Conservation (phyloP, 1,140 invertebrate genomes). For the Drosophila tropicalis region DNA sequence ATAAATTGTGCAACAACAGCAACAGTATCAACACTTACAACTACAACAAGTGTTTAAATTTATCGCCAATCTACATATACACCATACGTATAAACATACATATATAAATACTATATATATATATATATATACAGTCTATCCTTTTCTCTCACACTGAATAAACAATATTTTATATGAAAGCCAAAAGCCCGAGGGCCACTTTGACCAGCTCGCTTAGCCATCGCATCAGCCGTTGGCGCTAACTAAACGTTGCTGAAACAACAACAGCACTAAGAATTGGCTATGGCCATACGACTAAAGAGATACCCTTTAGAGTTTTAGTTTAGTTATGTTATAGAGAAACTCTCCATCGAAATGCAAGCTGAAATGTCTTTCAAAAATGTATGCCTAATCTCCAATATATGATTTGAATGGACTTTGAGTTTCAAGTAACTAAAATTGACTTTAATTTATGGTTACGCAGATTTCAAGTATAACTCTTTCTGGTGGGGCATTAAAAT, state of each 20-base stretch:
- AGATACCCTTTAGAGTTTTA: no score
- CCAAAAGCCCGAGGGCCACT: slow-evolving; percentile 48
- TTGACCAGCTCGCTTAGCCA: slow-evolving; percentile 49
- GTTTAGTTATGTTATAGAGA: no score
- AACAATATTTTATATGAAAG: slow-evolving; percentile 72
- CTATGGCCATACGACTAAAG: no score
- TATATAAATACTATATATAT: slow-evolving; percentile 1
- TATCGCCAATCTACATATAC: slow-evolving; percentile 68
- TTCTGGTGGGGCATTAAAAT: no score
- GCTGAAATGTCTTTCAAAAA: no score
- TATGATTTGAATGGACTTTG: no score
- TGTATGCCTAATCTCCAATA: no score
- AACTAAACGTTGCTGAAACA: slow-evolving; percentile 62
- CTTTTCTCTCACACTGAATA: slow-evolving; percentile 49
- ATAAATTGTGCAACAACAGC: slow-evolving; percentile 72
- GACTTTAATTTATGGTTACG: no score
- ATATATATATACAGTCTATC: neutral
- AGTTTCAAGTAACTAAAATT: no score
- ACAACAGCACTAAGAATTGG: slow-evolving; percentile 1
- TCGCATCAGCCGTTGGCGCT: slow-evolving; percentile 57
- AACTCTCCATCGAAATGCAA: no score
- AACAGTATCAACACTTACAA: slow-evolving; percentile 20
- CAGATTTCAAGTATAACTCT: no score
- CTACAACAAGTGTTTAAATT: slow-evolving; percentile 81
- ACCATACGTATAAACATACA: neutral